Conservation (phyloP, 2,888 invertebrate species). For the Rotaria macrura region DNA sequence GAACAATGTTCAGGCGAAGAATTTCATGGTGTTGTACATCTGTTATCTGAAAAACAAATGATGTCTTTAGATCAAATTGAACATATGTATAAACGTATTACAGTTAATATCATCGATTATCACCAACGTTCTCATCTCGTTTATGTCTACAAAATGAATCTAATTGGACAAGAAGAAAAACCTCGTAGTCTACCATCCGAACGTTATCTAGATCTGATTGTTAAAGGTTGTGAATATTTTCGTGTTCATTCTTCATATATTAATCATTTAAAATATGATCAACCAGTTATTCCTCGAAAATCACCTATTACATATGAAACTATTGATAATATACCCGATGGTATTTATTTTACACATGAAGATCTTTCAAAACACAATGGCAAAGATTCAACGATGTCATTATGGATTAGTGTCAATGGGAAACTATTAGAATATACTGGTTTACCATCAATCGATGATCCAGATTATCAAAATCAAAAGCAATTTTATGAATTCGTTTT, state of each 20-base stretch:
- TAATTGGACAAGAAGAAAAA: not conserved
- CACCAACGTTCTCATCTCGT: not conserved
- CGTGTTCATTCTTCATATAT: not conserved
- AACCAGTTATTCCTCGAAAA: not conserved
- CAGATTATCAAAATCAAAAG: not conserved
- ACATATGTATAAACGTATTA: not conserved
- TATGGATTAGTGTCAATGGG: conserved; percentile 1
- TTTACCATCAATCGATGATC: not conserved
- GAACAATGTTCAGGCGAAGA: not conserved
- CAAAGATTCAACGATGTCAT: not conserved
- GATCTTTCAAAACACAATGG: not conserved
- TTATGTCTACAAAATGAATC: not conserved
- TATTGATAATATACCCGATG: not conserved
- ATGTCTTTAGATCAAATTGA: not conserved
- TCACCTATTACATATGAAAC: not conserved
- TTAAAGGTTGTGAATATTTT: conserved; percentile 19
- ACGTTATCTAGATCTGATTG: conserved; percentile 2
- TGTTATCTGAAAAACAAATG: not conserved
- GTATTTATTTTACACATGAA: not conserved
- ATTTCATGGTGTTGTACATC: conserved; percentile 12
- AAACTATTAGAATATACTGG: not conserved
- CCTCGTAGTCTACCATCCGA: not conserved
- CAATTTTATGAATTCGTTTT: not conserved
- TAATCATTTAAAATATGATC: not conserved
- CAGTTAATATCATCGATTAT: not conserved